phyloP scores from a whole-genome alignment of 2,888 invertebrate species.

The Schrankia costaestrigalis region DNA sequence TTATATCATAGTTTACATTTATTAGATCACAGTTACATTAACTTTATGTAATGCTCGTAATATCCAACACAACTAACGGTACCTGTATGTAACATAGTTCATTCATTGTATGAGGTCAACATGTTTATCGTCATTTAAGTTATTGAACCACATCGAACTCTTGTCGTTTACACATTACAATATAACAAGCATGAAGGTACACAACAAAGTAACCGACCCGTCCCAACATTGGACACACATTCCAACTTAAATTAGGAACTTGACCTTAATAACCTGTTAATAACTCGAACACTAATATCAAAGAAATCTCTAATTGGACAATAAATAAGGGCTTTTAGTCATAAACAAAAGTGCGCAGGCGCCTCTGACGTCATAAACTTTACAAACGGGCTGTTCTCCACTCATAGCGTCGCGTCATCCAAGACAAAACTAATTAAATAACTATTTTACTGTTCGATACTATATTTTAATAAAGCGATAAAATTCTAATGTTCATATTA shows the following conservation, averaged over 20 bases:
- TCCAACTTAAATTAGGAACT: constrained; percentile 10
- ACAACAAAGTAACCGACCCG: no score
- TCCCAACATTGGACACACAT: neutral
- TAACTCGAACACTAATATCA: constrained; percentile 11
- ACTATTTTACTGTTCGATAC: constrained; percentile 26
- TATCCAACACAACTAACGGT: no score
- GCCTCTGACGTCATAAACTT: constrained; percentile 27
- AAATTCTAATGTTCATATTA: constrained; percentile 8
- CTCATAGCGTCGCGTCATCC: constrained; percentile 6
- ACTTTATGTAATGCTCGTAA: no score
- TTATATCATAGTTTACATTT: no score
- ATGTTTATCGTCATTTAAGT: no score
- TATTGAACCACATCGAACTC: no score
- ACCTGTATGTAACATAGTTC: no score
- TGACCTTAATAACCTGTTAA: constrained; percentile 8
- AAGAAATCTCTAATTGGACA: constrained; percentile 20
- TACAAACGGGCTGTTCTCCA: constrained; percentile 10
- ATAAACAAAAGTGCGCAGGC: constrained; percentile 26
- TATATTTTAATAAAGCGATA: constrained; percentile 30
- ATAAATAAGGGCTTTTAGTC: constrained; percentile 26
- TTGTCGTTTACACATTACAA: no score
- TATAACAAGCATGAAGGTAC: no score
- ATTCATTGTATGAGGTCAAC: no score
- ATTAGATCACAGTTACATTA: no score
- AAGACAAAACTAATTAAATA: constrained; percentile 22